Base-by-base conservation (phyloP, 2,113 vertebrate genomes). In the Zosterops hypoxanthus region DNA sequence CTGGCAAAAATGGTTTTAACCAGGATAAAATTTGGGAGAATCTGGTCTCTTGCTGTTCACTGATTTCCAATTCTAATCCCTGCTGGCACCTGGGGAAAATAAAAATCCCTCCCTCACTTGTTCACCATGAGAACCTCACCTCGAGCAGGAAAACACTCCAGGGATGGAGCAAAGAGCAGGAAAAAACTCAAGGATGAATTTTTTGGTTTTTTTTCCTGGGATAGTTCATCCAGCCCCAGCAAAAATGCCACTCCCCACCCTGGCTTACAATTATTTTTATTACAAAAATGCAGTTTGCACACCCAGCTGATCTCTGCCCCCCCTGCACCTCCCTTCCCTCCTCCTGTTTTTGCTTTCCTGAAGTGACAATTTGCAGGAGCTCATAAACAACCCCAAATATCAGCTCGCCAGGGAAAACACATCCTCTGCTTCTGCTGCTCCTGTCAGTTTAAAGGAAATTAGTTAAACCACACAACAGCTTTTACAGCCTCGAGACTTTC, bases 301-400 rank as follows among this genome's bases (percentile, higher is more conserved):
- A 70, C 36, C 52, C 87, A 36, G 61, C 29, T 4, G 34, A 73
- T 83, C 46, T 28, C 24, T 82, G 57, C 65, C 56, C 42, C 49
- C 60, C 20, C 36, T 44, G 50, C 71, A 63, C 2, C 4, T n/a
- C 73, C 75, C 71, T 25, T n/a, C 73, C 75, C 71, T 25, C 42
- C 75, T 72, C 78, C 75, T 33, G 78, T 2, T 76, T 56, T 47
- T 36, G 71, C 82, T 90, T 78, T 86, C 66, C 87, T 55, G 11
- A 56, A 72, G 52, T 52, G 85, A 80, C 87, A 63, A 59, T 39
- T 53, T 17, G 20, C 77, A 86, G 64, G 70, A 94, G 75, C 64
- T 90, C 42, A 63, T 29, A 47, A 94, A 73, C 90, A 86, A 71
- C 78, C 82, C 72, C 61, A 96, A 94, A 92, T 64, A 92, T 8